Base-by-base conservation (phyloP, 2,113 vertebrate species). In the Syngnathus floridae region DNA sequence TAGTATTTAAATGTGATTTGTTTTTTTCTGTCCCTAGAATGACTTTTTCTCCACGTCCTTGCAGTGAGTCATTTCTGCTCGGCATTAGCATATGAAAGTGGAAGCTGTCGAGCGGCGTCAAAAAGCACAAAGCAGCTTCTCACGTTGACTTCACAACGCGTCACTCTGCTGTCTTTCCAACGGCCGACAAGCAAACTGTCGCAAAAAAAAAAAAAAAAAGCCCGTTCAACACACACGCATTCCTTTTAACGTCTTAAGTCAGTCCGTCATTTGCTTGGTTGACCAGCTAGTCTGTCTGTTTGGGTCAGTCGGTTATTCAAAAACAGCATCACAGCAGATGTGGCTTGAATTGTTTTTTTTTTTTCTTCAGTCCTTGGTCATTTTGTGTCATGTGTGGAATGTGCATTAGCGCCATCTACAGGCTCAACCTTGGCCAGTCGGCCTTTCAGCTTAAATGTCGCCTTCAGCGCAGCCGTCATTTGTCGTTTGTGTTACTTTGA, bases 91-190 rank as follows among this genome's bases (percentile, higher is more conserved):
- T 61, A 43, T 43, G 58, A 61, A 61, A 61, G 58, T 7, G 11
- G 58, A 41, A 26, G 58, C 58, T 61, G 58, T 61, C 58, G 38
- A 14, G 58, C 58, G 19, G n/a, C 58, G 2, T 26, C 58, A 61
- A 61, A 61, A 43, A 22, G 38, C 52, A 61, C 58, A 61, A 61
- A 43, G 58, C 37, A 13, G 58, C 58, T 43, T 61, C 26, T 21
- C 52, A 31, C 12, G 22, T 7, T 11, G 11, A 61, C 37, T 61
- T 61, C 38, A 61, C 58, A 41, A 60, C 38, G 35, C 7, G 38
- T 19, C 56, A 57, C 26, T 57, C 31, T 57, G 22, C 12, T 40
- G 52, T 55, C 52, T 7, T 26, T 31, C 22, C 11, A 14, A 55
- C 13, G 13, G 52, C 9, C 52, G n/a, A 12, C 49, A 22, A 52